Conservation (phyloP, 2,888 invertebrate genomes). For the Ophion slaviceki region DNA sequence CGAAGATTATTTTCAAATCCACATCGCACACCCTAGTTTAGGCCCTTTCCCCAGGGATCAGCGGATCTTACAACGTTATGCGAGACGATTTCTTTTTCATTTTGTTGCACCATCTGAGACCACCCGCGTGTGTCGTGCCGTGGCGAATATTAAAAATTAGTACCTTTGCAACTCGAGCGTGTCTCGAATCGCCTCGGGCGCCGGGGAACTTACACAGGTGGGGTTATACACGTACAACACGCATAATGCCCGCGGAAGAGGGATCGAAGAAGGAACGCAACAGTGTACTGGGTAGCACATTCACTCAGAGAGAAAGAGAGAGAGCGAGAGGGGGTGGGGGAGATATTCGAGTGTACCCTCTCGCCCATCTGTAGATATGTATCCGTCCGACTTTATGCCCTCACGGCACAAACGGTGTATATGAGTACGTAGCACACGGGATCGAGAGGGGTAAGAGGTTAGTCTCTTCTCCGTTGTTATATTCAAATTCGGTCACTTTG, state of each 20-base stretch:
- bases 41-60: not conserved
- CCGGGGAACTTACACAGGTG: constrained; percentile 26
- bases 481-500: constrained; percentile 81
- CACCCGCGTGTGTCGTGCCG: constrained; percentile 70
- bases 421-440: constrained; percentile 71
- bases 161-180: constrained; percentile 66
- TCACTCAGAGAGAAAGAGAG: not conserved
- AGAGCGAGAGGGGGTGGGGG: not conserved
- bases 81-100: constrained; percentile 14
- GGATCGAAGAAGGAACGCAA: constrained; percentile 9
- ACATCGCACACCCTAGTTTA: not conserved
- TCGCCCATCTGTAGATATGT: constrained; percentile 77
- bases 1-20: too few species aligned
- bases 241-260: not conserved
- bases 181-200: constrained; percentile 60
- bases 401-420: constrained; percentile 71
- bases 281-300: not conserved
- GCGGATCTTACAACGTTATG: constrained; percentile 5
- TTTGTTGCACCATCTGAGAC: constrained; percentile 46
- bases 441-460: constrained; percentile 37
- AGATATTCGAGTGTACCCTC: constrained; percentile 55
- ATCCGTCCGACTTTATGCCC: constrained; percentile 79
- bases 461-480: constrained; percentile 75
- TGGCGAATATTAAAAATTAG: constrained; percentile 66
- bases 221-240: not conserved